phyloP scores from a whole-genome alignment of 2,888 invertebrate genomes.

The Caenorhabditis parvicauda region DNA sequence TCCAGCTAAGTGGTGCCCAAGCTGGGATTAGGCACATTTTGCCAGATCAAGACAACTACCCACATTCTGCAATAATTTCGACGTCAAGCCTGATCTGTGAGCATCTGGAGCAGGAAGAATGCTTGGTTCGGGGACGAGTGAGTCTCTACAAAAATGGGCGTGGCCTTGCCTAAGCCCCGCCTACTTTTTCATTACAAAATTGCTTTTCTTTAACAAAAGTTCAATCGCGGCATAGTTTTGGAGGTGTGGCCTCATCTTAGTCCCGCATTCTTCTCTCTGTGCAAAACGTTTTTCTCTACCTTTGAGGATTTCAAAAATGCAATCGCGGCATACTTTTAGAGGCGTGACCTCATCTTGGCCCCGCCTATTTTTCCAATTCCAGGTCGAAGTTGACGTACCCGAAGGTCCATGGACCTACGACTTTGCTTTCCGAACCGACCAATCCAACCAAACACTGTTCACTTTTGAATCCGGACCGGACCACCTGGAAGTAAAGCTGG shows the following conservation, averaged over 20 bases:
- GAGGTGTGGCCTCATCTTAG: no score
- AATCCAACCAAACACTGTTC: constrained; percentile 31
- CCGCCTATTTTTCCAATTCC: no score
- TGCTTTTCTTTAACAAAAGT: no score
- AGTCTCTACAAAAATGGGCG: no score
- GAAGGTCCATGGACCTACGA: constrained; percentile 31
- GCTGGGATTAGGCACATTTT: constrained; percentile 35
- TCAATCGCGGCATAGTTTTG: no score
- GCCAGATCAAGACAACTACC: constrained; percentile 27
- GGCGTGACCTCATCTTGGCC: no score
- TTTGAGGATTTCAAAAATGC: neutral
- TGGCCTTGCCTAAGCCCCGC: no score
- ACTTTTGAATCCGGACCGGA: constrained; percentile 13
- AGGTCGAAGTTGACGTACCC: constrained; percentile 23
- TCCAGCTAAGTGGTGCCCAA: constrained; percentile 15
- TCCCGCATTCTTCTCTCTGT: no score
- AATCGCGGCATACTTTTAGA: no score
- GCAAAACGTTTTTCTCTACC: neutral
- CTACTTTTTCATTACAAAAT: no score
- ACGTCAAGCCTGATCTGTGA: constrained; percentile 22
- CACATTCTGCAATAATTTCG: constrained; percentile 16
- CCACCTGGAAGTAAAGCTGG: constrained; percentile 17
- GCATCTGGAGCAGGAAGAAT: constrained; percentile 20
- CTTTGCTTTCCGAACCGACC: constrained; percentile 34
- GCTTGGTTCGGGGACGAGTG: constrained; percentile 21